Percentiles rank a stretch among this genome's conserved stretches.
Evolutionary conservation across 1,140 invertebrate species (phyloP).

Genomic region (Heliconius himera): DNA sequence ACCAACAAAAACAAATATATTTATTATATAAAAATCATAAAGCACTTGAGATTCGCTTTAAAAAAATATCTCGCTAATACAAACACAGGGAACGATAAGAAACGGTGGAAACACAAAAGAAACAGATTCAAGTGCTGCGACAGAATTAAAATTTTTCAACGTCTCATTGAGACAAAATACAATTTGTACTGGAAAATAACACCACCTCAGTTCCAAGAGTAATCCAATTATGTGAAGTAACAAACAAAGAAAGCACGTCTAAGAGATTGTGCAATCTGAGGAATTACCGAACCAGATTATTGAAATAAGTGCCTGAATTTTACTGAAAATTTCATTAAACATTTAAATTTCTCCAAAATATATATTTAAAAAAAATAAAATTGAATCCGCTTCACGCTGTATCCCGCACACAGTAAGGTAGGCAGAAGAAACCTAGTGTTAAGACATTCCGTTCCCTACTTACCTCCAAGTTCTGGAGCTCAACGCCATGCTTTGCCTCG

Average conservation of each 20-base stretch:
- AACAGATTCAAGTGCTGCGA: slow-evolving; percentile 40
- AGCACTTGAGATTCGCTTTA: slow-evolving; percentile 5
- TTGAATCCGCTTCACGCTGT: too few species aligned
- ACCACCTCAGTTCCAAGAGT: slow-evolving; percentile 52
- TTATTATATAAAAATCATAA: slow-evolving; percentile 2
- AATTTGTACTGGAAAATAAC: slow-evolving; percentile 51
- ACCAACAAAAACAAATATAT: background rate
- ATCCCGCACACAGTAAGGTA: too few species aligned
- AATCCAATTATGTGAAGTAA: slow-evolving; percentile 51
- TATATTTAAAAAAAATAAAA: background rate
- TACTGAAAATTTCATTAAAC: background rate
- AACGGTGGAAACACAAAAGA: slow-evolving; percentile 26
- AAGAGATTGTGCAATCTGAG: slow-evolving; percentile 13
- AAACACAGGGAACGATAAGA: slow-evolving; percentile 34
- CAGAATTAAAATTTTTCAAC: slow-evolving; percentile 52
- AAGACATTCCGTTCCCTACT: too few species aligned
- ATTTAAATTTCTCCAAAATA: background rate
- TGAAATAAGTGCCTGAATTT: background rate
- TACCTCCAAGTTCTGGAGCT: too few species aligned
- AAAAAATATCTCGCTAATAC: slow-evolving; percentile 38
- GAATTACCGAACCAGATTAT: background rate
- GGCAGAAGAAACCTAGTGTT: too few species aligned
- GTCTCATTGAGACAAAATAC: slow-evolving; percentile 49
- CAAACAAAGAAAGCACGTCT: slow-evolving; percentile 41
- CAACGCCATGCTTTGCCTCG: too few species aligned